Percentiles rank a stretch among this genome's conserved stretches.
phyloP scores from a whole-genome alignment of 2,888 invertebrate genomes.

The Teinopalpus imperialis region DNA sequence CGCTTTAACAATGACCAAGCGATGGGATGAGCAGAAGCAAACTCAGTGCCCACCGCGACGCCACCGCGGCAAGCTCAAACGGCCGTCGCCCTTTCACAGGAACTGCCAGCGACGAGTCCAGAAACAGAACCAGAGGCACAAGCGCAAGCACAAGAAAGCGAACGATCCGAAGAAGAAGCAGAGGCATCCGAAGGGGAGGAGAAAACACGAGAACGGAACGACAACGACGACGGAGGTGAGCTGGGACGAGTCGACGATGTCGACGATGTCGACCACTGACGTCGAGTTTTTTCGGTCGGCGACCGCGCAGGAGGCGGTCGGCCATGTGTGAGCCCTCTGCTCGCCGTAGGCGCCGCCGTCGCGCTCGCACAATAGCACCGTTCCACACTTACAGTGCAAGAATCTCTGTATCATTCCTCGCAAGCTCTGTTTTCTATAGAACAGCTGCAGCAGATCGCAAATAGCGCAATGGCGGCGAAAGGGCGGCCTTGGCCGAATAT shows the following conservation, averaged over 20 bases:
- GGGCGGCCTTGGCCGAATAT: background rate
- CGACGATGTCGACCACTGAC: constrained; percentile 76
- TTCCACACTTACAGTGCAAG: constrained; percentile 70
- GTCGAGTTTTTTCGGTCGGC: constrained; percentile 82
- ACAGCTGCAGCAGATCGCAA: constrained; percentile 34
- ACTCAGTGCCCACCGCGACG: constrained; percentile 63
- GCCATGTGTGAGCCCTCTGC: constrained; percentile 73
- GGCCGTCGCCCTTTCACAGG: constrained; percentile 65
- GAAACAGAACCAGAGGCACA: constrained; percentile 64
- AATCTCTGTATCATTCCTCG: constrained; percentile 55
- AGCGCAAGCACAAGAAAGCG: constrained; percentile 77
- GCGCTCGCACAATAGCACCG: constrained; percentile 76
- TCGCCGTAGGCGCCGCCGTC: constrained; percentile 76
- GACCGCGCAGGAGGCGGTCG: constrained; percentile 80
- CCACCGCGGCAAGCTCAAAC: constrained; percentile 70
- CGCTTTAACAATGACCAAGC: constrained; percentile 83
- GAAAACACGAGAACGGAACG: constrained; percentile 72
- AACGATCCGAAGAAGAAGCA: constrained; percentile 74
- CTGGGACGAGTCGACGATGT: constrained; percentile 78
- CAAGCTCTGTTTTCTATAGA: constrained; percentile 32
- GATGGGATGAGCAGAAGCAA: constrained; percentile 60
- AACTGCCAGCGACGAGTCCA: constrained; percentile 76
- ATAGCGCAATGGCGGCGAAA: constrained; percentile 37
- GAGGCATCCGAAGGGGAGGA: constrained; percentile 79
- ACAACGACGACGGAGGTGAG: constrained; percentile 73